Percentiles rank a stretch among this genome's conserved stretches.
phyloP scores from a whole-genome alignment of 2,797 vertebrate species.

The Molossus molossus region DNA sequence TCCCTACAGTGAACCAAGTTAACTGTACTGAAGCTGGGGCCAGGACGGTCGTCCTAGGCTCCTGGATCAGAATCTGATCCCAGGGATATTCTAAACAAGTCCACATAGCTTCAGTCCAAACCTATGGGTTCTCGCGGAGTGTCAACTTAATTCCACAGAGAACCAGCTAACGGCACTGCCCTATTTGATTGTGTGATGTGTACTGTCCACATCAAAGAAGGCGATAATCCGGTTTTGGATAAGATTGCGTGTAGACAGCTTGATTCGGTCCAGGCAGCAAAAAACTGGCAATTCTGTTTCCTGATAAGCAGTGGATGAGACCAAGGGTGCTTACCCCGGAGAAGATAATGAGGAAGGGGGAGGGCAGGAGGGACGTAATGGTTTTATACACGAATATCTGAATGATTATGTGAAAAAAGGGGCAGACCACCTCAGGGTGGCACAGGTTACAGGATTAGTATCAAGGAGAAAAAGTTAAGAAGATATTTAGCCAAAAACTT shows the following conservation, averaged over 20 bases:
- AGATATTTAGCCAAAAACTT: not conserved
- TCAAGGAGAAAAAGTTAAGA: not conserved
- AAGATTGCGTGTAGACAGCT: not conserved
- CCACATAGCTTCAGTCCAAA: not conserved
- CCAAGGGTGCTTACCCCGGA: not conserved
- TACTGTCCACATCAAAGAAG: not conserved
- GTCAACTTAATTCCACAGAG: not conserved
- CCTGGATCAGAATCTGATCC: not conserved
- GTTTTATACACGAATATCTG: not conserved
- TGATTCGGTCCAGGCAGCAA: not conserved
- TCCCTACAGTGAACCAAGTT: not conserved
- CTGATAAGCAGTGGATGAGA: not conserved
- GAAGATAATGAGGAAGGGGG: fast-evolving
- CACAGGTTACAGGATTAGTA: not conserved
- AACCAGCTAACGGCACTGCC: not conserved
- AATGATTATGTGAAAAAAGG: not conserved
- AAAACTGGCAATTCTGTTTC: not conserved
- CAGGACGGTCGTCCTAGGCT: not conserved
- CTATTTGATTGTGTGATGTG: not conserved
- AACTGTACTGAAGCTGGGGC: not conserved
- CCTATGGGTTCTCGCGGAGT: not conserved
- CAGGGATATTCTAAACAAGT: not conserved
- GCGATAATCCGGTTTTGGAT: not conserved
- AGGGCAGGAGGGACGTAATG: not conserved
- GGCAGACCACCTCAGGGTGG: not conserved